phyloP scores from a whole-genome alignment of 2,888 invertebrate species.

The Nematopogon swammerdamellus region DNA sequence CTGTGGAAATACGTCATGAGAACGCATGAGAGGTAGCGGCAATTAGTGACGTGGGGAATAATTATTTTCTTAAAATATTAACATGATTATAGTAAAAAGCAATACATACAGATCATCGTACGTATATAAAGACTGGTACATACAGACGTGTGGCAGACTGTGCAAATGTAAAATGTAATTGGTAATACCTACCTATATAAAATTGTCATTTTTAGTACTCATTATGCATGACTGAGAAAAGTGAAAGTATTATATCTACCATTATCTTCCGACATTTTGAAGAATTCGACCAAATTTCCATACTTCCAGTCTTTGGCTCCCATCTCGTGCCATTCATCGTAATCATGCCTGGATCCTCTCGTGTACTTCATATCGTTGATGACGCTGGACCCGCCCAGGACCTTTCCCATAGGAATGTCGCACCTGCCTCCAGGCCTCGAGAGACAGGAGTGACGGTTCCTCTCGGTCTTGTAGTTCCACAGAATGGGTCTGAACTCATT shows the following conservation, averaged over 20 bases:
- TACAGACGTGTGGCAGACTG: too few relatives aligned
- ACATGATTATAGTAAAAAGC: too few relatives aligned
- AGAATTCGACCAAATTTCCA: slow-evolving; percentile 38
- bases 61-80: too few relatives aligned
- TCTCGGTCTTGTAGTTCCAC: slow-evolving; percentile 44
- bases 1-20: too few relatives aligned
- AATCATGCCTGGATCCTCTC: slow-evolving; percentile 39
- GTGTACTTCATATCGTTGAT: slow-evolving; percentile 48
- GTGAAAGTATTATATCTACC: slow-evolving; percentile 19
- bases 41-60: neutral
- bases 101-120: too few relatives aligned
- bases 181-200: too few relatives aligned
- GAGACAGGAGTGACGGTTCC: slow-evolving; percentile 41
- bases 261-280: slow-evolving; percentile 44
- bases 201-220: neutral
- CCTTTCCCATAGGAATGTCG: slow-evolving; percentile 39
- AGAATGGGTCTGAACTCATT: slow-evolving; percentile 36
- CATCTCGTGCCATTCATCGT: slow-evolving; percentile 36
- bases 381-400: slow-evolving; percentile 42
- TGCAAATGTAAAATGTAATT: too few relatives aligned
- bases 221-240: too few relatives aligned
- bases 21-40: too few relatives aligned
- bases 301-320: slow-evolving; percentile 41
- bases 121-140: too few relatives aligned
- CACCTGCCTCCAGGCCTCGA: slow-evolving; percentile 42